Base-by-base conservation (phyloP, 2,888 invertebrate genomes). In the Dexiosoma caninum region DNA sequence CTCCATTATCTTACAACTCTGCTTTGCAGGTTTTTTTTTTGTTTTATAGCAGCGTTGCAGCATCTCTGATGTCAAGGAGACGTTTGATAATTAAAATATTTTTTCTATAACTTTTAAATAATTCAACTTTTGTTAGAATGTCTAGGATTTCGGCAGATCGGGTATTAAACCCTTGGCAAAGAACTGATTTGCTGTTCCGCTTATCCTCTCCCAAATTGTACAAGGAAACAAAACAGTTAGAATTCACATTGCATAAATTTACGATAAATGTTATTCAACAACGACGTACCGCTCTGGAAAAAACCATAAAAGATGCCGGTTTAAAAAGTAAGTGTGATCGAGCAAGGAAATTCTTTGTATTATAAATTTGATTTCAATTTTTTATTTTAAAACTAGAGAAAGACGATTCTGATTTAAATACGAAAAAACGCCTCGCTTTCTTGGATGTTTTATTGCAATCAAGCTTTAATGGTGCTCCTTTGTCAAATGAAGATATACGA, bases 381-480 rank as follows among this genome's bases (percentile, higher is more conserved):
- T 9, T 51, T 51, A 19, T n/a, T 51, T 23, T 12, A 40, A 7
- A 27, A 35, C 1, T 8, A 32, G 23, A 59, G 21, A 9, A 49
- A 2, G 78, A 62, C 0, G 85, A 85, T 4, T 74, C 85, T 1
- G 87, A 86, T 32, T 84, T 85, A 87, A 93, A 92, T 59, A 90
- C 90, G 16, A 93, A 92, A 84, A 93, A 92, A 83, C 92, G 92
- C 84, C 91, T 93, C 85, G 93, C 93, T 0, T 92, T 95, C 84
- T 88, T 95, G 84, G 95, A 95, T 90, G 88, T 94, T 30, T 87
- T 95, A 8, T 86, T 95, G 10, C 90, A 93, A 66, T 90, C 93
- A 1, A 92, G 91, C 76, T 90, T 92, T 1, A 91, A 93, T 79
- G 93, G 93, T 0, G 86, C 91, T 37, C 91, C 91, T 2, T 89